Conservation (phyloP, 2,113 vertebrate genomes). For the Epinephelus moara region DNA sequence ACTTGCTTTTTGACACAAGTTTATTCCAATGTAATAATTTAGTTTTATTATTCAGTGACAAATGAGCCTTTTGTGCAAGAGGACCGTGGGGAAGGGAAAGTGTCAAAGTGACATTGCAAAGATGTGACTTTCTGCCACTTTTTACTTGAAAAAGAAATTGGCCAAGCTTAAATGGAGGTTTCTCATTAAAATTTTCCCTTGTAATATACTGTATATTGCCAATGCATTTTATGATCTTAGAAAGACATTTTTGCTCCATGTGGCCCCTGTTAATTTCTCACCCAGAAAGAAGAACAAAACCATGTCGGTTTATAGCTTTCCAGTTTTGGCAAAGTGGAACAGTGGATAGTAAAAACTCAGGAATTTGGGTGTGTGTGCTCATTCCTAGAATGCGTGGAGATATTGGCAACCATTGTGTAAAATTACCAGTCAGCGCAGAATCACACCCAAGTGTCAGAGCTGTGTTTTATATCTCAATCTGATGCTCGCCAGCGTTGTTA, state of each 20-base stretch:
- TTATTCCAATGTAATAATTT: not conserved
- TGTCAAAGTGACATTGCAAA: not conserved
- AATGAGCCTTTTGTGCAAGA: not conserved
- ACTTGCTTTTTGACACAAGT: too few relatives aligned
- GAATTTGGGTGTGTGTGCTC: conserved; percentile 22
- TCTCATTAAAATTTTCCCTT: not conserved
- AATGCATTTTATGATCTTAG: not conserved
- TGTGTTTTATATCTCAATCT: conserved; percentile 27
- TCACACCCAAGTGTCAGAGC: conserved; percentile 27
- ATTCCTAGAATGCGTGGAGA: conserved; percentile 40
- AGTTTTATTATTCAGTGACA: not conserved
- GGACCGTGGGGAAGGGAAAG: not conserved
- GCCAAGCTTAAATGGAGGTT: not conserved
- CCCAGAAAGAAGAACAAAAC: not conserved
- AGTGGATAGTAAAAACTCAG: conserved; percentile 28
- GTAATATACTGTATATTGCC: not conserved
- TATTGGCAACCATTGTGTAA: conserved; percentile 26
- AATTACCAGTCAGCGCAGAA: conserved; percentile 8
- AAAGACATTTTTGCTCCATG: not conserved
- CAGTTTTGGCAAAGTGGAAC: conserved; percentile 7
- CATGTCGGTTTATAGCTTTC: conserved; percentile 28
- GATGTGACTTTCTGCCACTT: not conserved
- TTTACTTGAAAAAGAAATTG: not conserved
- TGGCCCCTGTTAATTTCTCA: not conserved
- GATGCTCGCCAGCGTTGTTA: conserved; percentile 6